Percentiles rank a stretch among this genome's conserved stretches.
Evolutionary conservation across 2,113 vertebrate genomes (phyloP).

Genomic region (Calonectris borealis): DNA sequence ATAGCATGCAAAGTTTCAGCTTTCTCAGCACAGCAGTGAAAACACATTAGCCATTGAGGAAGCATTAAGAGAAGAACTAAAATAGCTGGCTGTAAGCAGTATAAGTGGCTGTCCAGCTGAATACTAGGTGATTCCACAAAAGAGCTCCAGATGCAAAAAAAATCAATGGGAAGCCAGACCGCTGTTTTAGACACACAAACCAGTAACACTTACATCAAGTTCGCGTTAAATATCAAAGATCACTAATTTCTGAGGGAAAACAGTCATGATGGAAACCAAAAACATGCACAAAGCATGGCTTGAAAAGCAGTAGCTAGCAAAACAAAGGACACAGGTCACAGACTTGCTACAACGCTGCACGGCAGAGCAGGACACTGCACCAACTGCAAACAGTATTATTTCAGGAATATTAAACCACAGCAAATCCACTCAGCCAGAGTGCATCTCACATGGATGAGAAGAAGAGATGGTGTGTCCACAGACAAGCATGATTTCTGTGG

Average conservation of each 20-base stretch:
- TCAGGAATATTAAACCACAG: background rate
- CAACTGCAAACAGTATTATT: background rate
- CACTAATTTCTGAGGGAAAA: background rate
- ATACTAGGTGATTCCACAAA: background rate
- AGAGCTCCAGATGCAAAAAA: background rate
- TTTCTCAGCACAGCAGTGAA: background rate
- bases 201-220: background rate
- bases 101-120: background rate
- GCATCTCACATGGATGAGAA: background rate
- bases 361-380: background rate
- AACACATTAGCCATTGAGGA: background rate
- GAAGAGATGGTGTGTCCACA: accelerated
- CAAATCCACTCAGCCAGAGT: background rate
- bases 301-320: background rate
- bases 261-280: background rate
- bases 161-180: background rate
- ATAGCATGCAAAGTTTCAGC: accelerated
- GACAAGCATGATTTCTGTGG: background rate
- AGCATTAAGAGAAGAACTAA: background rate
- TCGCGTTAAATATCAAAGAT: background rate
- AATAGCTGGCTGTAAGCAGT: background rate
- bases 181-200: background rate
- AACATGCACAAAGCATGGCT: background rate
- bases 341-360: accelerated
- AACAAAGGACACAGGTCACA: background rate